These are phyloP conservation scores for Crotalus horridus DNA, from an alignment of 2,113 vertebrate species.

Conservation along the genomic window DNA sequence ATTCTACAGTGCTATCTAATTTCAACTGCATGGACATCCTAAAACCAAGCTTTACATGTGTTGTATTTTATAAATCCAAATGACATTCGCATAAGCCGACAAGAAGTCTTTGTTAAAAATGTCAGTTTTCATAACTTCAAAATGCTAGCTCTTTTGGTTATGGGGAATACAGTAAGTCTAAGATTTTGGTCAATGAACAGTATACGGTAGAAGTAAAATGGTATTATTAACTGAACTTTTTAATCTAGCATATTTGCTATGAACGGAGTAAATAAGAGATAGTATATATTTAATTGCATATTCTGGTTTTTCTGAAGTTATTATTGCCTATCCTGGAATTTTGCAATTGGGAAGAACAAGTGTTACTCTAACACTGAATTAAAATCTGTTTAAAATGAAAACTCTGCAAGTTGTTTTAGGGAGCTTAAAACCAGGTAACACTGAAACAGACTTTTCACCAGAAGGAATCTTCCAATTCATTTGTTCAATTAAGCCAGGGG, in stretches of 20 bases:
- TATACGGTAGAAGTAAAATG: not conserved
- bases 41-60: not conserved
- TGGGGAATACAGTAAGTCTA: not conserved
- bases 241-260: not conserved
- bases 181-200: not conserved
- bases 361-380: not conserved
- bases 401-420: not conserved
- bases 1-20: not conserved
- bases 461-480: not conserved
- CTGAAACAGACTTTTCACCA: not conserved
- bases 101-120: not conserved
- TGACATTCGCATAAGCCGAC: not conserved
- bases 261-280: not conserved
- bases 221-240: not conserved
- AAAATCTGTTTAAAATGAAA: not conserved
- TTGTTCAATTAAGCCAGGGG: not conserved
- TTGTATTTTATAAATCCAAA: not conserved
- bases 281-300: not conserved
- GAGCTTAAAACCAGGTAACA: not conserved
- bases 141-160: not conserved
- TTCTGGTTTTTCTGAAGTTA: not conserved
- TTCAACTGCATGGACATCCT: not conserved
- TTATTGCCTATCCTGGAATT: not conserved
- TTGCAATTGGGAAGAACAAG: not conserved
- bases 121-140: not conserved